These are phyloP conservation scores for Cepphus grylle DNA, from an alignment of 2,113 vertebrate species.

Conservation along the genomic window DNA sequence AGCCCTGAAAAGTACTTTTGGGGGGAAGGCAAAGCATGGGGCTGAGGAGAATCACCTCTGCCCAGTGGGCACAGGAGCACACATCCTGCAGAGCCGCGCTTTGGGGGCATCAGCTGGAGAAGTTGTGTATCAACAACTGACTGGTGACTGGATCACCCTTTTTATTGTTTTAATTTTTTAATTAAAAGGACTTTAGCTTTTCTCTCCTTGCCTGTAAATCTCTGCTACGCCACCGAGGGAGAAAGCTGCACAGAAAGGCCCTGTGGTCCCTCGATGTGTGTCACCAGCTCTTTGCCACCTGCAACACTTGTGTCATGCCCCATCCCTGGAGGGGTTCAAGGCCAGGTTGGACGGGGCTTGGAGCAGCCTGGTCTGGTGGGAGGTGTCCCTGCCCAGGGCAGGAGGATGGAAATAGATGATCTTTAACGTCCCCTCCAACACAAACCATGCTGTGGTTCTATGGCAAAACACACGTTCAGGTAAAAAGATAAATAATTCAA, in stretches of 20 bases:
- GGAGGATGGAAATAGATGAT: background rate
- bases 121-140: background rate
- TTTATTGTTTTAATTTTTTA: background rate
- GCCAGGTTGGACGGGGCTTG: background rate
- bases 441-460: background rate
- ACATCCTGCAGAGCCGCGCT: fast-evolving
- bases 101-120: background rate
- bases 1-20: background rate
- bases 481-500: background rate
- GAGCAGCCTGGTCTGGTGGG: background rate
- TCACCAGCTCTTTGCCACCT: background rate
- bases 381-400: background rate
- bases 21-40: fast-evolving
- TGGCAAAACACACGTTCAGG: fast-evolving
- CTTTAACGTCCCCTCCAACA: background rate
- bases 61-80: background rate
- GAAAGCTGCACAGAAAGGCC: background rate
- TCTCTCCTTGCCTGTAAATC: background rate
- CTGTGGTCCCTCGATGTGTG: fast-evolving
- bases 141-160: background rate
- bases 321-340: background rate
- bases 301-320: background rate
- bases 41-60: background rate
- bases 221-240: fast-evolving
- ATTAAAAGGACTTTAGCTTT: background rate